Evolutionary conservation across 2,797 vertebrate genomes (phyloP), one percentile per base, ranked within the genome.

Genomic region (Merluccius polli): DNA sequence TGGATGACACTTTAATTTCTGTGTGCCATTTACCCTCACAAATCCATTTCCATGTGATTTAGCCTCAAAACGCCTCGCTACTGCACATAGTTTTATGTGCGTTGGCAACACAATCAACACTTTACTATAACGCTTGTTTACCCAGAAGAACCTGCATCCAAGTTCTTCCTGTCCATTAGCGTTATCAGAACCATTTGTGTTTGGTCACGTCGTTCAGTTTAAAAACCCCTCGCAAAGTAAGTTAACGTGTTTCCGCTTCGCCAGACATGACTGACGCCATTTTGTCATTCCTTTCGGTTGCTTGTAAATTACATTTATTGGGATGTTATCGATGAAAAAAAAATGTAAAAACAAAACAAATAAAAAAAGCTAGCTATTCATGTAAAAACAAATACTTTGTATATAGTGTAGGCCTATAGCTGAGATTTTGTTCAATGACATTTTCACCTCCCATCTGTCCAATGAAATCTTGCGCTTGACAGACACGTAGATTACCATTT

Each of bases 1-100:
- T 2, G 0, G 70, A 79, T 83, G 73, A 82, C 75, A 32, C 71
- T 74, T 80, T 84, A 10, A 65, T 78, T 73, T 73, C 32, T 72
- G 30, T 38, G 21, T 72, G 44, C 11, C 44, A 32, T 77, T 77
- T 78, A 41, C 72, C 0, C 31, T 0, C 8, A 35, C 69, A 82
- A 77, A 78, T n/a, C 78, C 0, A 84, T 86, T 81, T 74, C 29
- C 32, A 33, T 1, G 27, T 70, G 41, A 77, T 70, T 52, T 78
- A 32, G 69, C 75, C 73, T 32, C 18, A 13, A 80, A 77, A 79
- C 35, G 44, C 8, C 0, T 72, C 69, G 15, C 15, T 63, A 38
- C 21, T 11, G 0, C 32, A 59, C 36, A 69, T 16, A 21, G 31
- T 74, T 52, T 70, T 31, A 79, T 52, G 33, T 75, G 70, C 24